Base-by-base conservation (phyloP, 2,888 invertebrate species). In the Achlya flavicornis region DNA sequence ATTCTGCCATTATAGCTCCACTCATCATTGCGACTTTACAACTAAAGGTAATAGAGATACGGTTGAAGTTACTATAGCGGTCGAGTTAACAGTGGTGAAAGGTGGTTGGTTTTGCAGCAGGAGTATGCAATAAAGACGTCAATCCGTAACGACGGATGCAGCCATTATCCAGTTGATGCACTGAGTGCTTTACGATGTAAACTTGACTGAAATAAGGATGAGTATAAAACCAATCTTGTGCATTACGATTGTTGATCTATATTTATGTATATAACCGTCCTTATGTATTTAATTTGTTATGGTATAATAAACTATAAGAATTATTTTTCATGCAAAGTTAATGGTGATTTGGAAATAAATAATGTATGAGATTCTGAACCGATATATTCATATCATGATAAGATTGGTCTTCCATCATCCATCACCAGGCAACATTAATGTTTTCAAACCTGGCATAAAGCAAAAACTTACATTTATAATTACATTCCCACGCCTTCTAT, bases 121-220 rank as follows among this genome's bases (percentile, higher is more conserved):
- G 83, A 84, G 83, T 84, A 84, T 85, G 86, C 86, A 84, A 84
- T 88, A 86, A 86, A 87, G 84, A 83, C 84, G 83, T 87, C 88
- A 87, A 85, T 86, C 84, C 75, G 77, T 84, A 85, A 82, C 81
- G 84, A 83, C 83, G 81, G 81, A 84, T 87, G 87, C 85, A 80
- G 83, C 85, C 79, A 86, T 87, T 86, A 86, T 84, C 80, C 80
- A 78, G 75, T 80, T 75, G 78, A 82, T 85, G 84, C 79, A 78
- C 79, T 80, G 83, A 88, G 86, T 86, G 85, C 86, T 85, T 86
- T 85, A 85, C 81, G 79, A 77, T 83, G 86, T 85, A 82, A 78
- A 82, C 80, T 75, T 68, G 67, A 68, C 66, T 68, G 63, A 83
- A 84, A 87, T 87, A 80, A 80, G 81, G 75, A 85, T 81, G 75